phyloP scores from a whole-genome alignment of 23 tunicate genomes.

The Ascidia mentula region DNA sequence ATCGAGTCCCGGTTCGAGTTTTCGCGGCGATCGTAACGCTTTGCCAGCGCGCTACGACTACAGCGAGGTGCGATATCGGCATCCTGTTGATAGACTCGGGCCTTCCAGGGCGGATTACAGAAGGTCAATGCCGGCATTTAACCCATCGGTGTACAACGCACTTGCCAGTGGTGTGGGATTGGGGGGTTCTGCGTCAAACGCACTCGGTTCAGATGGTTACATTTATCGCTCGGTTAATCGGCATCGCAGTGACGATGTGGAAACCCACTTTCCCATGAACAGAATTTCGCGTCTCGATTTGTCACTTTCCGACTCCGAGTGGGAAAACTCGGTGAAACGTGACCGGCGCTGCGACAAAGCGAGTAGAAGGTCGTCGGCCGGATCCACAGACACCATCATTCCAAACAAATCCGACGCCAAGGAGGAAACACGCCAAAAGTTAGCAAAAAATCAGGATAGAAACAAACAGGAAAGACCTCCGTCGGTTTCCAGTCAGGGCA shows the following conservation, averaged over 20 bases:
- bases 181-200: neutral
- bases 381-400: neutral
- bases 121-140: constrained; percentile 29
- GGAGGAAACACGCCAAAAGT: neutral
- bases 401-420: neutral
- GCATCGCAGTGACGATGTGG: neutral
- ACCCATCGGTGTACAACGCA: neutral
- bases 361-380: neutral
- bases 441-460: neutral
- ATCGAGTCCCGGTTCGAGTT: neutral
- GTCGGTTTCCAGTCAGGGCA: constrained; percentile 23
- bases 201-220: constrained; percentile 13
- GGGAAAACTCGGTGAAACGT: neutral
- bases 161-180: neutral
- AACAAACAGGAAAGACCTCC: neutral
- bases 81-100: neutral
- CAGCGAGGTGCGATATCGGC: neutral
- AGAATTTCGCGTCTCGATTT: constrained; percentile 26
- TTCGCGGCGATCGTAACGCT: neutral
- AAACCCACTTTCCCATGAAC: constrained; percentile 10
- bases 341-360: neutral
- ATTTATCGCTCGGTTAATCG: neutral
- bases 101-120: neutral
- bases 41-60: neutral
- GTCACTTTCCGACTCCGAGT: constrained; percentile 37